Conservation (phyloP, 2,113 vertebrate genomes). For the Aythya baeri region DNA sequence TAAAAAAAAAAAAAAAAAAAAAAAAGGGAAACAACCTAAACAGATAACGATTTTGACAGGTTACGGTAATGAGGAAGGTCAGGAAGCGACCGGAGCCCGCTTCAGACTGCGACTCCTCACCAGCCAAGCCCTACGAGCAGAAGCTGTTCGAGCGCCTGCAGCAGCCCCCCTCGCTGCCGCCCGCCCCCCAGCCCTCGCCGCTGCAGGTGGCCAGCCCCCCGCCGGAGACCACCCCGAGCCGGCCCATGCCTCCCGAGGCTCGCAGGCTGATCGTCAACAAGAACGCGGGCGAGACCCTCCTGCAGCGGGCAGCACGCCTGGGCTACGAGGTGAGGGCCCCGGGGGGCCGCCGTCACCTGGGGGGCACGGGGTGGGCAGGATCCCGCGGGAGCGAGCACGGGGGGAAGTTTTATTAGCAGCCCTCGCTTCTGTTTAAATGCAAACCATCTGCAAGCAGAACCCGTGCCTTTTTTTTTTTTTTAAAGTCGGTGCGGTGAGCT, state of each 20-base stretch:
- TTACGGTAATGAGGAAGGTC: slow-evolving; percentile 75
- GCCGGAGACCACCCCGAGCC: slow-evolving; percentile 81
- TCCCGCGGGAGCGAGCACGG: background rate
- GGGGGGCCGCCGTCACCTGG: background rate
- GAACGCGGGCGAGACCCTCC: slow-evolving; percentile 95
- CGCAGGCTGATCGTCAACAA: slow-evolving; percentile 97
- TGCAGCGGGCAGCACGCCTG: slow-evolving; percentile 93
- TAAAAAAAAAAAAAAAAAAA: background rate
- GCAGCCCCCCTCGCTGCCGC: slow-evolving; percentile 69
- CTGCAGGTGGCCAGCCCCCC: slow-evolving; percentile 66
- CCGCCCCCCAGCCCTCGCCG: slow-evolving; percentile 64
- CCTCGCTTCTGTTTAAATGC: background rate
- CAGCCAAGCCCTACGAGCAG: slow-evolving; percentile 73
- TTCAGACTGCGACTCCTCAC: slow-evolving; percentile 79
- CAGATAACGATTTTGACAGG: slow-evolving; percentile 56
- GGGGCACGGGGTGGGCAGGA: background rate
- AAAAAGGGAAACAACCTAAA: background rate
- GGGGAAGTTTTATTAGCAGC: background rate
- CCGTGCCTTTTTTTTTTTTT: background rate
- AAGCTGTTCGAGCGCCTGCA: slow-evolving; percentile 73
- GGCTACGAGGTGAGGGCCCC: slow-evolving; percentile 89
- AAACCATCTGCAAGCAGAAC: slow-evolving; percentile 17
- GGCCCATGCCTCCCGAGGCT: slow-evolving; percentile 95
- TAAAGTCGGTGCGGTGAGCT: background rate
- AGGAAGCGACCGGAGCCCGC: slow-evolving; percentile 78